A percentile compares a stretch with the other conserved stretches of the same genome.
These are phyloP conservation scores for Haemorhous mexicanus DNA, from an alignment of 2,113 vertebrate species.

Conservation along the genomic window DNA sequence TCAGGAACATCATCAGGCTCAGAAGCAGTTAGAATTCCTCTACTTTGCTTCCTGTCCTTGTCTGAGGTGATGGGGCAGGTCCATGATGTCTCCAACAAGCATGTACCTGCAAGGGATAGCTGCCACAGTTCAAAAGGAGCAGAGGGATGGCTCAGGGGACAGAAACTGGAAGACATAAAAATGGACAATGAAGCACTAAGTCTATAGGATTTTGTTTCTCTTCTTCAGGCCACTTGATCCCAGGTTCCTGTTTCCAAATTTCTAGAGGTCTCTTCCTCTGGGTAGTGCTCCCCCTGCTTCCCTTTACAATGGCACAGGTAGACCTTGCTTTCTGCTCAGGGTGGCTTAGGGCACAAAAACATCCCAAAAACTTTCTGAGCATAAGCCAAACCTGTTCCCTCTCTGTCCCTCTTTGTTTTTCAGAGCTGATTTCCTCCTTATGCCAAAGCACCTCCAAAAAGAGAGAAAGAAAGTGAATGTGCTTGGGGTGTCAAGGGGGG, in stretches of 20 bases:
- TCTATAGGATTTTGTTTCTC: neutral
- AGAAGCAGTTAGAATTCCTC: neutral
- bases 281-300: neutral
- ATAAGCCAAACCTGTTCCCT: neutral
- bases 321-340: neutral
- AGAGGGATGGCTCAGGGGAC: neutral
- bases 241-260: neutral
- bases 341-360: neutral
- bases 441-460: slow-evolving; percentile 9
- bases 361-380: neutral
- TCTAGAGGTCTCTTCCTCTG: neutral
- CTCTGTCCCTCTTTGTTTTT: neutral
- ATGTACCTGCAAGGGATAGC: neutral
- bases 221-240: neutral
- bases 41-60: neutral
- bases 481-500: neutral
- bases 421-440: neutral
- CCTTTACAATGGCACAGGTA: neutral
- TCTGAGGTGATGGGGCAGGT: neutral
- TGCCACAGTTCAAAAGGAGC: neutral
- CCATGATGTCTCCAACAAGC: neutral
- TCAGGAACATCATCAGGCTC: neutral
- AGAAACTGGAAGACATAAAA: neutral
- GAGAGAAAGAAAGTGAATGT: slow-evolving; percentile 6
- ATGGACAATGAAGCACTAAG: neutral